phyloP scores from a whole-genome alignment of 2,113 vertebrate genomes.

The Amphiprion percula region DNA sequence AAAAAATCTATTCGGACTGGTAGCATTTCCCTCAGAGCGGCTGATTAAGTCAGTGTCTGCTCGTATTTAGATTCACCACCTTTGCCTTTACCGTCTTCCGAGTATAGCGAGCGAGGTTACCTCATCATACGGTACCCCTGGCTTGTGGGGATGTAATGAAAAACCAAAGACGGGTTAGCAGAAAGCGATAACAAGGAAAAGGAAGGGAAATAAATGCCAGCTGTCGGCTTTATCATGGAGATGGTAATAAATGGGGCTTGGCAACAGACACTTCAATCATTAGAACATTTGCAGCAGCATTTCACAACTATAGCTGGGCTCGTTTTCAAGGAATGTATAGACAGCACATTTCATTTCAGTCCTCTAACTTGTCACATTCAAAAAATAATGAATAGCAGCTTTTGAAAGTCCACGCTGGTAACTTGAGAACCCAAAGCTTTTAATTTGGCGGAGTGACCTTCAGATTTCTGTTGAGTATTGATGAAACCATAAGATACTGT shows the following conservation, averaged over 20 bases:
- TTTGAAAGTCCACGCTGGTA: slow-evolving; percentile 29
- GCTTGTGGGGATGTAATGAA: slow-evolving; percentile 11
- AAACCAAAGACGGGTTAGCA: slow-evolving; percentile 38
- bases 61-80: slow-evolving; percentile 29
- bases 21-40: slow-evolving; percentile 25
- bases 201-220: slow-evolving; percentile 65
- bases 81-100: slow-evolving; percentile 2
- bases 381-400: slow-evolving; percentile 15
- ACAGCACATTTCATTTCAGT: slow-evolving; percentile 36
- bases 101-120: slow-evolving; percentile 13
- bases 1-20: slow-evolving; percentile 21
- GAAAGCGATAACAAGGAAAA: slow-evolving; percentile 25
- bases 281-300: slow-evolving; percentile 49
- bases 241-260: slow-evolving; percentile 44
- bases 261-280: slow-evolving; percentile 51
- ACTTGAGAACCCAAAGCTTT: slow-evolving; percentile 29
- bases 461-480: slow-evolving; percentile 55
- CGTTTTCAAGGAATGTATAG: slow-evolving; percentile 43
- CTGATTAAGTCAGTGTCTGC: slow-evolving; percentile 54
- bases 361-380: background rate
- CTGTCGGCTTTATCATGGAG: slow-evolving; percentile 62
- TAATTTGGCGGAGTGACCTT: slow-evolving; percentile 66
- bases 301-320: slow-evolving; percentile 25
- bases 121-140: slow-evolving; percentile 22
- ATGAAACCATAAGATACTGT: slow-evolving; percentile 54